Percentiles rank a stretch among this genome's conserved stretches.
Conservation (phyloP, 2,797 vertebrate genomes). For the Rhyacichthys aspro region DNA sequence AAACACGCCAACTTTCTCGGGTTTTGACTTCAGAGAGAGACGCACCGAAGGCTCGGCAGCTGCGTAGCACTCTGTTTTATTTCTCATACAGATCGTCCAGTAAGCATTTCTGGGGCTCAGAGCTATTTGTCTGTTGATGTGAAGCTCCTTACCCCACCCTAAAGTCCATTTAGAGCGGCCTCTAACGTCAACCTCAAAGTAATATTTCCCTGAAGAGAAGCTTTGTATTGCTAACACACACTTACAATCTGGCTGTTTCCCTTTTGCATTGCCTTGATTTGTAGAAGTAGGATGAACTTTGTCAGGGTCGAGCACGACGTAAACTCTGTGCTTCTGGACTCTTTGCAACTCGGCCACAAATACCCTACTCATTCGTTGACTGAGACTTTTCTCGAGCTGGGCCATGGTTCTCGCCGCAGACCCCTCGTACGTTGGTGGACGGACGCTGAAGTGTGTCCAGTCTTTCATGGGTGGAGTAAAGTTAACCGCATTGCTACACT, state of each 20-base stretch:
- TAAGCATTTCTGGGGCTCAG: slow-evolving; percentile 14
- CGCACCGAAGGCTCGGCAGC: neutral
- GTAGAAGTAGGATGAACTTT: slow-evolving; percentile 5
- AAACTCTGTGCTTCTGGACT: slow-evolving; percentile 9
- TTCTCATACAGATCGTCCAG: slow-evolving; percentile 31
- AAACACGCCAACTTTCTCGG: slow-evolving; percentile 25
- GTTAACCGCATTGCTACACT: neutral
- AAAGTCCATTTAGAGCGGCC: slow-evolving; percentile 1
- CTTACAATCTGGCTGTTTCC: neutral
- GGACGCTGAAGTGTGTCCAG: slow-evolving; percentile 11
- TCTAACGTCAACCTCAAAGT: slow-evolving; percentile 27
- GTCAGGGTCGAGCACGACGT: slow-evolving; percentile 21
- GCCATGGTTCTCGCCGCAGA: slow-evolving; percentile 5
- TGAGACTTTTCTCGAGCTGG: slow-evolving; percentile 4
- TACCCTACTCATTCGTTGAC: neutral
- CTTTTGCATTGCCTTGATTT: slow-evolving; percentile 1
- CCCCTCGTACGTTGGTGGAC: neutral
- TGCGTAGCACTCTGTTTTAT: slow-evolving; percentile 9
- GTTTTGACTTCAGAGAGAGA: neutral
- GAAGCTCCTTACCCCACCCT: slow-evolving; percentile 27
- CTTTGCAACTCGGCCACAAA: slow-evolving; percentile 10
- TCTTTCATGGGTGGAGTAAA: slow-evolving; percentile 6
- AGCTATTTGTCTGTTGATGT: slow-evolving; percentile 16
- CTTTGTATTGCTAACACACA: slow-evolving; percentile 1
- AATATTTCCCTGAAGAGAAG: slow-evolving; percentile 20